Evolutionary conservation across 2,797 vertebrate species (phyloP), one percentile per base, ranked within the genome.

Genomic region (Myotis daubentonii): DNA sequence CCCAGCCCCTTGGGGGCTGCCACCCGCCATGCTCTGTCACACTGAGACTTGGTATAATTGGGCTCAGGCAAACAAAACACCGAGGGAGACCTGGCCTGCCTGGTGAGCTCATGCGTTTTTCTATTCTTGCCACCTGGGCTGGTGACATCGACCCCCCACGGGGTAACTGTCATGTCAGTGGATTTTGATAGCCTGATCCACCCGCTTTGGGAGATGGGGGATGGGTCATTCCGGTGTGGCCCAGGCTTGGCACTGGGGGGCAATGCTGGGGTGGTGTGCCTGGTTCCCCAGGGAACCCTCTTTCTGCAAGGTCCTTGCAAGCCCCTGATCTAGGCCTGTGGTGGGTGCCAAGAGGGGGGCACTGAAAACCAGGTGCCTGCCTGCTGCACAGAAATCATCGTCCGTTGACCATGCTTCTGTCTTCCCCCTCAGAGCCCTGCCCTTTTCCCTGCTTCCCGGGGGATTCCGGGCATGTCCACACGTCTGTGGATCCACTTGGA

Each of bases 21-120:
- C 86, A 16, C 33, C 75, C 6, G 57, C 66, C 78, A 4, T 11
- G 10, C 16, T 16, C 1, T 28, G 25, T 41, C 3, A 53, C 76
- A 53, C 49, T 60, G 93, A 94, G 96, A 94, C 55, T 88, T 81
- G 66, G 70, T 72, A 20, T 97, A 96, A 97, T 96, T 97, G 96
- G 94, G 72, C 94, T 82, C 70, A 49, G 81, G 92, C 62, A 72
- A 86, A 93, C 76, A 49, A 20, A 65, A 60, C 36, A 33, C 89
- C 92, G 84, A 5, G 25, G 96, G 96, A 94, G 96, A 94, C 94
- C 91, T 22, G 6, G 72, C 71, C 62, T 51, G 85, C 94, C 88
- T 53, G 75, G 87, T 94, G 96, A 96, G 93, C 95, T 95, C 94
- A 94, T 88, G 89, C 1, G 16, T 71, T 87, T 60, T 87, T 87